Percentiles rank a stretch among this genome's conserved stretches.
These are phyloP conservation scores for Ambastaia sidthimunki DNA, from an alignment of 2,797 vertebrate species.

Conservation along the genomic window DNA sequence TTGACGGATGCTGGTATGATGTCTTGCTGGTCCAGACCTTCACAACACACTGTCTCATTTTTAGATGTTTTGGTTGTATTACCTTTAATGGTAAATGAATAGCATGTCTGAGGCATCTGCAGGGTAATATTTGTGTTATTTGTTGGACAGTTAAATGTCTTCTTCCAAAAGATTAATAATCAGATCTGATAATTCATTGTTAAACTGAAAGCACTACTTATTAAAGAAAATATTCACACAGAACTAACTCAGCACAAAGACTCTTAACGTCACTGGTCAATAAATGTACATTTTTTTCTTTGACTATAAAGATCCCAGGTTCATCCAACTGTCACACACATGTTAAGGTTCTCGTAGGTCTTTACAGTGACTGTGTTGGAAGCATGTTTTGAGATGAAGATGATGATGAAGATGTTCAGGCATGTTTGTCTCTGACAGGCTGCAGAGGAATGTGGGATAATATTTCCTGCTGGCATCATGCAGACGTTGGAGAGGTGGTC, in stretches of 20 bases:
- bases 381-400: not conserved
- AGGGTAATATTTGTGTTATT: too few relatives aligned
- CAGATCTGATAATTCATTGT: too few relatives aligned
- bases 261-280: slow-evolving; percentile 18
- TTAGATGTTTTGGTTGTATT: not conserved
- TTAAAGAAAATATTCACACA: too few relatives aligned
- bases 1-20: slow-evolving; percentile 15
- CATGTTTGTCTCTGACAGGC: slow-evolving; percentile 63
- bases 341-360: not conserved
- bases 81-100: slow-evolving; percentile 10
- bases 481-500: slow-evolving; percentile 64
- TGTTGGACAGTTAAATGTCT: too few relatives aligned
- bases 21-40: slow-evolving; percentile 10
- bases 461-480: slow-evolving; percentile 70
- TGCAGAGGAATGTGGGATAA: slow-evolving; percentile 75
- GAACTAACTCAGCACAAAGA: too few relatives aligned
- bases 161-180: too few relatives aligned
- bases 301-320: not conserved
- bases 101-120: not conserved
- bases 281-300: slow-evolving; percentile 35
- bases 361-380: not conserved
- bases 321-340: slow-evolving; percentile 15
- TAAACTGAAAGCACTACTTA: too few relatives aligned
- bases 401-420: not conserved
- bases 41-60: slow-evolving; percentile 1